Conservation (phyloP, 2,888 invertebrate genomes). For the Orchesella flavescens region DNA sequence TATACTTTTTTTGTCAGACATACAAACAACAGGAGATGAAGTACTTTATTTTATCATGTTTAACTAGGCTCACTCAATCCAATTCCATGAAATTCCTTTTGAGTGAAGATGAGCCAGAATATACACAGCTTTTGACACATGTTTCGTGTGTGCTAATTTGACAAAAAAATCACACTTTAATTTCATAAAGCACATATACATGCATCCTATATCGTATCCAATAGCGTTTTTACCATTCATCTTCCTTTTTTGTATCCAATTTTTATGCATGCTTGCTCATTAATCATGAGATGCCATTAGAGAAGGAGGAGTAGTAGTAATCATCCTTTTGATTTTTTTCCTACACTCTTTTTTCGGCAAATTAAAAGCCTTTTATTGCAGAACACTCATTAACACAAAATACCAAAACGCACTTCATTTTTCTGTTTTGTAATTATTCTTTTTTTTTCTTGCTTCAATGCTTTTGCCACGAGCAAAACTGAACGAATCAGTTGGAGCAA, state of each 20-base stretch:
- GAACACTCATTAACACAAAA: background rate
- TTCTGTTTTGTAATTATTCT: too few relatives aligned
- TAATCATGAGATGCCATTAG: conserved; percentile 50
- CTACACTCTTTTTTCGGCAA: background rate
- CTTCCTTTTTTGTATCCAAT: background rate
- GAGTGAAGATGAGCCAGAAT: background rate
- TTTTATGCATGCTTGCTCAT: conserved; percentile 36
- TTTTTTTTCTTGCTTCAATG: too few relatives aligned
- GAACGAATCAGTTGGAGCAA: too few relatives aligned
- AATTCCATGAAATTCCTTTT: conserved; percentile 18
- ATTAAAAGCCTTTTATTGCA: background rate
- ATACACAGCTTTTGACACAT: conserved; percentile 40
- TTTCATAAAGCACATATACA: conserved; percentile 25
- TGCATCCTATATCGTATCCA: background rate
- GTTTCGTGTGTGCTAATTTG: conserved; percentile 49
- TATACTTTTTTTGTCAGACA: background rate
- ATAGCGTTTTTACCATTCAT: conserved; percentile 16
- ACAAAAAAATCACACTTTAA: conserved; percentile 47
- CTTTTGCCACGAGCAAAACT: too few relatives aligned
- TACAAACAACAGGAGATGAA: background rate
- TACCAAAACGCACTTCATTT: background rate
- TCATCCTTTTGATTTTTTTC: background rate
- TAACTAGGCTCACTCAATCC: background rate
- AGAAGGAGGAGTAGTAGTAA: conserved; percentile 19
- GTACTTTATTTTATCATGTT: background rate